Percentiles rank a stretch among this genome's conserved stretches.
phyloP scores from a whole-genome alignment of 2,888 invertebrate species.

The Dryomyza anilis region DNA sequence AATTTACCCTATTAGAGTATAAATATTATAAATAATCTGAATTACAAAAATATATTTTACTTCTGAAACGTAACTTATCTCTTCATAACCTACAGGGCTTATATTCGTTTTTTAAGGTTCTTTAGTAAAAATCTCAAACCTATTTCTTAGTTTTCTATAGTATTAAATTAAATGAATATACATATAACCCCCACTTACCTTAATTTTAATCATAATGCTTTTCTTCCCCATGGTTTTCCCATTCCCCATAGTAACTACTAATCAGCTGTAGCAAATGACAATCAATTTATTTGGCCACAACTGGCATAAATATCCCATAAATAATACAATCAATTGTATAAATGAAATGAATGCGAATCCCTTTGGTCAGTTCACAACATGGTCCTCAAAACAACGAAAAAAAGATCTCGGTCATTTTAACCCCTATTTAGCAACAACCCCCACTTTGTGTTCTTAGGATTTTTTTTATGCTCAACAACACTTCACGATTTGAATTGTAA shows the following conservation, averaged over 20 bases:
- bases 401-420: neutral
- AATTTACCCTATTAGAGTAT: no score
- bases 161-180: no score
- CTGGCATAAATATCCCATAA: constrained; percentile 9
- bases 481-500: constrained; percentile 13
- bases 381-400: neutral
- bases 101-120: no score
- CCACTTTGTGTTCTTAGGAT: neutral
- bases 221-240: neutral
- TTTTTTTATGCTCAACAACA: no score
- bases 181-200: no score
- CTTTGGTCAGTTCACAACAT: constrained; percentile 8
- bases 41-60: no score
- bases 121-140: no score
- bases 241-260: neutral
- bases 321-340: constrained; percentile 16
- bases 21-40: no score
- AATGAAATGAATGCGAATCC: constrained; percentile 11
- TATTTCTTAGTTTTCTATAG: no score
- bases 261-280: constrained; percentile 12
- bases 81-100: no score
- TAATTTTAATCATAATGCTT: neutral
- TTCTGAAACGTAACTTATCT: no score
- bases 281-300: constrained; percentile 11
- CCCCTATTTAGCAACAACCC: neutral